Conservation (phyloP, 2,888 invertebrate species). For the Saturnia japonica region DNA sequence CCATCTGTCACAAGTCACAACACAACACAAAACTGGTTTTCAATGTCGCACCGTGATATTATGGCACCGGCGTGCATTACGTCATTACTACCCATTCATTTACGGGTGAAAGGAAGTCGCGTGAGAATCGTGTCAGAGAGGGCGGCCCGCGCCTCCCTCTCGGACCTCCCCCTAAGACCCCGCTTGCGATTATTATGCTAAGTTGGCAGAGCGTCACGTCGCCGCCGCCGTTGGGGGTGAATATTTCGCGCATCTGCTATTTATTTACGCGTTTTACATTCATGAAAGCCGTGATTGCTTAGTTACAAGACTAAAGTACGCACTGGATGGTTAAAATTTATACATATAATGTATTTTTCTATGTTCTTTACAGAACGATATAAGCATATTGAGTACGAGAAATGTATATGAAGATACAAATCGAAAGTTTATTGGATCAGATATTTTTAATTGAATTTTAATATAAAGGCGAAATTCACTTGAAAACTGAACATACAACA, state of each 20-base stretch:
- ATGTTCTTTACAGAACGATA: too few species aligned
- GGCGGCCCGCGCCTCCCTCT: conserved; percentile 47
- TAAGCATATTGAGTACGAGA: too few species aligned
- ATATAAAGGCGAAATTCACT: background rate
- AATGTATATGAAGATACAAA: background rate
- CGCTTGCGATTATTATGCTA: conserved; percentile 79
- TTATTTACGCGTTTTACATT: conserved; percentile 82
- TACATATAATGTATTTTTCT: background rate
- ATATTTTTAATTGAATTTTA: background rate
- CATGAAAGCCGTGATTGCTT: conserved; percentile 63
- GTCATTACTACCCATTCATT: conserved; percentile 76
- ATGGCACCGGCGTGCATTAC: conserved; percentile 57
- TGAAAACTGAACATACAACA: background rate
- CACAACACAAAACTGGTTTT: conserved; percentile 48
- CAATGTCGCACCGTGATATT: conserved; percentile 42
- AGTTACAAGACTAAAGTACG: conserved; percentile 27
- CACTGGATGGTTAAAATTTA: background rate
- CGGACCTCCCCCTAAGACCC: conserved; percentile 36
- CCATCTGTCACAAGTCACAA: conserved; percentile 30
- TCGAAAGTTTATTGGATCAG: background rate
- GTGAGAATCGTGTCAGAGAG: conserved; percentile 80
- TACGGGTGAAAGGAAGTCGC: conserved; percentile 75
- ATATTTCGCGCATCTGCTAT: conserved; percentile 81
- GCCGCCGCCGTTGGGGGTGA: conserved; percentile 65
- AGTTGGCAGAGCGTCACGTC: conserved; percentile 50